Base-by-base conservation (phyloP, 1,140 invertebrate species). In the Drosophila gunungcola region DNA sequence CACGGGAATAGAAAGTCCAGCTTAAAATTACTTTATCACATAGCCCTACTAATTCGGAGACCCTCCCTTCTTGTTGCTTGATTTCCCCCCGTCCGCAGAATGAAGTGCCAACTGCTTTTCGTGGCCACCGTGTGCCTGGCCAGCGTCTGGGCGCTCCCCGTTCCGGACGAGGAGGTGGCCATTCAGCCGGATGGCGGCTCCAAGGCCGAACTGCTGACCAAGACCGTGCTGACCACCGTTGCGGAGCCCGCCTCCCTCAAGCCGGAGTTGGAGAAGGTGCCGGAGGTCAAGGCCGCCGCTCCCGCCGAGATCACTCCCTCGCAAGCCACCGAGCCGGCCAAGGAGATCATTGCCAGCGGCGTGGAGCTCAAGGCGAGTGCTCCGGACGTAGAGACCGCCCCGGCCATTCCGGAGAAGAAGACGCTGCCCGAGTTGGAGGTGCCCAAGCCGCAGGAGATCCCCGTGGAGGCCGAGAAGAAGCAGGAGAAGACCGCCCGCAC, bases 161-260 rank as follows among this genome's bases (percentile, higher is more conserved):
- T 88, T 10, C 83, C 83, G 42, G 83, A 88, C 46, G 83, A 88
- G 65, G 83, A 88, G 52, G 83, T 88, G 27, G 82, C 78, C 46
- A 80, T 88, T 10, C 73, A 78, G 64, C 72, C 78, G 11, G 78
- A 73, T 9, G 65, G 55, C 21, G 70, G 60, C 45, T 39, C 74
- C 21, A 78, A 78, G 64, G 74, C 74, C 12, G 74, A 78, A 12
- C 42, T 78, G 6, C 48, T 78, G 3, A 67, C 56, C 65, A 78
- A 78, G 42, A 78, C 64, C 12, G 56, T 70, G 9, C 57, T 70
- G n/a, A 43, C 51, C 27, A 80, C 54, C 41, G 67, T 69, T 51
- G 78, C 69, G 13, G 79, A 86, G 64, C 63, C 78, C 1, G 78
- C 72, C 4, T 49, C 68, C 0, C 38, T 45, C 34, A 73, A 78